A percentile compares a stretch with the other conserved stretches of the same genome.
phyloP scores from a whole-genome alignment of 2,888 invertebrate species.

The Plebejus anna region DNA sequence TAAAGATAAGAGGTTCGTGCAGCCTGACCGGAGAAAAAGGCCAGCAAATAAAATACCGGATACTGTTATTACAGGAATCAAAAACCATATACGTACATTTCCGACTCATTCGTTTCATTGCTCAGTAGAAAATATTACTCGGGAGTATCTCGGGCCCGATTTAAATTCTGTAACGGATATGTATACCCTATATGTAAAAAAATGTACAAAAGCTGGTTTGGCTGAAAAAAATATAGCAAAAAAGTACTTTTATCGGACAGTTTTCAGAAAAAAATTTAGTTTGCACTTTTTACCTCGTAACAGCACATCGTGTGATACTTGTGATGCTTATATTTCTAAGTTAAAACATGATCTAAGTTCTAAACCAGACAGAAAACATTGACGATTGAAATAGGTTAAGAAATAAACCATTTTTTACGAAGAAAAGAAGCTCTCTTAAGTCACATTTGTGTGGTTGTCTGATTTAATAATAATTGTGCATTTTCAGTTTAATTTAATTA shows the following conservation, averaged over 20 bases:
- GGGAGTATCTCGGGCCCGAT: background rate
- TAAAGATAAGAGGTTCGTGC: background rate
- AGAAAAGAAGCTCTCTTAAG: background rate
- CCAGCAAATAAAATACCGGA: background rate
- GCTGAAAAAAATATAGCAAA: background rate
- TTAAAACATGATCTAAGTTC: background rate
- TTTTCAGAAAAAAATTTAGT: background rate
- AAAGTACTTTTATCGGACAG: background rate
- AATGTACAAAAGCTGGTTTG: background rate
- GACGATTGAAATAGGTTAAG: background rate
- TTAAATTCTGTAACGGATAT: background rate
- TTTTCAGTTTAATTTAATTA: too few species aligned
- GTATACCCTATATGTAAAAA: background rate
- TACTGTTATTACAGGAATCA: background rate
- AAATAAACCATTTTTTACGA: background rate
- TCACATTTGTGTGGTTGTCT: too few species aligned
- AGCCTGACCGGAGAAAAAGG: background rate
- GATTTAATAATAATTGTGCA: too few species aligned
- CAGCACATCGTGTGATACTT: background rate
- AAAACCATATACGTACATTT: slow-evolving; percentile 7
- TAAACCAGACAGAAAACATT: background rate
- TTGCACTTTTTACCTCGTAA: background rate
- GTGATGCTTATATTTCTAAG: background rate
- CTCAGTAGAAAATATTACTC: background rate
- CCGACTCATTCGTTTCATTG: background rate